Evolutionary conservation across 2,888 invertebrate genomes (phyloP).

Genomic region (Noctua janthina): DNA sequence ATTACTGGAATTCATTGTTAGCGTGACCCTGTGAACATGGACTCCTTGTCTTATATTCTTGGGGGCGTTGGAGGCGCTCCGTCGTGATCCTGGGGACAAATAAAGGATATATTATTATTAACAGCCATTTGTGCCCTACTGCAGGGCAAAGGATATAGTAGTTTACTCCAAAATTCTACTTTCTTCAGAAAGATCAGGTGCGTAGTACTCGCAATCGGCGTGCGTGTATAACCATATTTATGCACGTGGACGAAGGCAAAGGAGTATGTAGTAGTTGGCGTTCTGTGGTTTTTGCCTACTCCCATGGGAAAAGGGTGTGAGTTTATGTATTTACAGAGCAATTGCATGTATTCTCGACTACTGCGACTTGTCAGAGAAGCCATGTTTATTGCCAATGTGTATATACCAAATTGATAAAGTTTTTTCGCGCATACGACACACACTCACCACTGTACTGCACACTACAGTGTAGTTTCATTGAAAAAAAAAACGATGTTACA

Average conservation of each 20-base stretch:
- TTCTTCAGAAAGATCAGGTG: not conserved
- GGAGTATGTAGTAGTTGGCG: not conserved
- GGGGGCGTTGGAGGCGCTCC: conserved; percentile 88
- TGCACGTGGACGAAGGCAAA: not conserved
- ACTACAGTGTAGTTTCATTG: not conserved
- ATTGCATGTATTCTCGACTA: not conserved
- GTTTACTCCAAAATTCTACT: not conserved
- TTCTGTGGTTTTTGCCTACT: not conserved
- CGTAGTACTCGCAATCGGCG: not conserved
- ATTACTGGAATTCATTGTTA: conserved; percentile 78
- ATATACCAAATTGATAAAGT: not conserved
- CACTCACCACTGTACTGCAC: too few relatives aligned
- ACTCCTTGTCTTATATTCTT: conserved; percentile 77
- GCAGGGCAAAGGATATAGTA: not conserved
- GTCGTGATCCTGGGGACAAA: conserved; percentile 82
- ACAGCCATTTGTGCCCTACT: too few relatives aligned
- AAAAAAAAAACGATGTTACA: not conserved
- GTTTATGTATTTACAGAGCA: not conserved
- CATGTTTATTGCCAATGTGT: too few relatives aligned
- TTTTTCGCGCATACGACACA: not conserved
- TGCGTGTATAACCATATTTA: not conserved
- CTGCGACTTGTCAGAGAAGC: not conserved
- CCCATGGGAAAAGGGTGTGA: not conserved
- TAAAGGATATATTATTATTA: not conserved
- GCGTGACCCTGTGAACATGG: conserved; percentile 67